These are phyloP conservation scores for Pipistrellus kuhlii DNA, from an alignment of 2,797 vertebrate species.

Conservation along the genomic window DNA sequence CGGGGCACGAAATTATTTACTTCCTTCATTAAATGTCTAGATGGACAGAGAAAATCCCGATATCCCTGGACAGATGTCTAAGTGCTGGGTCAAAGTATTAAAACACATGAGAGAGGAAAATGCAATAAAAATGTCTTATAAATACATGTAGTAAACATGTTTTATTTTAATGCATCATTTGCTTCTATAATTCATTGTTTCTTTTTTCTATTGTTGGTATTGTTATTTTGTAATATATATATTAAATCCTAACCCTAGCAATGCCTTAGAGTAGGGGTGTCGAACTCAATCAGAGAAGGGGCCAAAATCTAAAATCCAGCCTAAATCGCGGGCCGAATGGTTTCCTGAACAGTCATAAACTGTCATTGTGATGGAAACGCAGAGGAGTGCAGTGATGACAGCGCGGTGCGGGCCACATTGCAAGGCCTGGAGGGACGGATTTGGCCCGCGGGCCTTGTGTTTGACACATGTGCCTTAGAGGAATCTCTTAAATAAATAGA, in stretches of 20 bases:
- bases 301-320: too few relatives aligned
- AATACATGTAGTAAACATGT: neutral
- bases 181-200: neutral
- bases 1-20: neutral
- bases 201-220: neutral
- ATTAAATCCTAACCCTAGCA: neutral
- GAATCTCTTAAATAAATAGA: neutral
- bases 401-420: too few relatives aligned
- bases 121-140: neutral
- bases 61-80: neutral
- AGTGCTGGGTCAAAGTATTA: neutral
- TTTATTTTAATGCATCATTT: neutral
- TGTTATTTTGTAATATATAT: neutral
- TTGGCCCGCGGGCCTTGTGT: too few relatives aligned
- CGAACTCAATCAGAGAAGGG: too few relatives aligned
- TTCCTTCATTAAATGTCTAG: neutral
- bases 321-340: too few relatives aligned
- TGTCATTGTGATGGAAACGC: too few relatives aligned
- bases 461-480: slow-evolving; percentile 44
- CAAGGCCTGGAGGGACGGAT: too few relatives aligned
- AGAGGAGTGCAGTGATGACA: too few relatives aligned
- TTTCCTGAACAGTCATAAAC: too few relatives aligned
- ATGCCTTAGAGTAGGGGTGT: slow-evolving; percentile 37
- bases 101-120: slow-evolving; percentile 19
- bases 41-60: slow-evolving; percentile 32